Conservation (phyloP, 2,113 vertebrate genomes). For the Dicrurus megarhynchus region DNA sequence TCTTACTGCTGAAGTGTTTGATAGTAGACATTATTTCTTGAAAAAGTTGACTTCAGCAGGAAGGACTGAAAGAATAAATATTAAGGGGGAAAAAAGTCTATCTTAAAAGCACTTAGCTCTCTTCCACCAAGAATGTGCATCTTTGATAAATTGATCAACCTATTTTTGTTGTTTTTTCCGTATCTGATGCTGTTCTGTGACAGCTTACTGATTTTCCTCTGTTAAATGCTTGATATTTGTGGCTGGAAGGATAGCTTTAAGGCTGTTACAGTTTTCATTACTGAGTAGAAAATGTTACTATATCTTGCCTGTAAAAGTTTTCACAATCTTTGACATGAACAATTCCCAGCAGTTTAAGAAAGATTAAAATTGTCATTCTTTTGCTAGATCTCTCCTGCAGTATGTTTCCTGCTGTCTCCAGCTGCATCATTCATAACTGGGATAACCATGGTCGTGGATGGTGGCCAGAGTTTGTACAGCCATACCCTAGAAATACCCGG, state of each 20-base stretch:
- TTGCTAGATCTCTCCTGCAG: conserved; percentile 82
- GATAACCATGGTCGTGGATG: conserved; percentile 83
- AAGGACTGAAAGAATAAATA: not conserved
- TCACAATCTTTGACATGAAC: not conserved
- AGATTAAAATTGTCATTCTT: not conserved
- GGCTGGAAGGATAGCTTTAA: not conserved
- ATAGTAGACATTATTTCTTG: not conserved
- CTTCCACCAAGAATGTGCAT: not conserved
- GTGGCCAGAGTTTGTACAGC: conserved; percentile 81
- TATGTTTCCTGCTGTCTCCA: conserved; percentile 92
- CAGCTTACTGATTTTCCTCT: not conserved
- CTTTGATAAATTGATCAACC: not conserved
- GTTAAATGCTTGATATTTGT: not conserved
- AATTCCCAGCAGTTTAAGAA: not conserved
- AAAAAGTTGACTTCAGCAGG: not conserved
- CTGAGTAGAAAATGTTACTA: not conserved
- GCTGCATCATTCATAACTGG: conserved; percentile 89
- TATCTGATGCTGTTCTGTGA: not conserved
- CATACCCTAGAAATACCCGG: conserved; percentile 74
- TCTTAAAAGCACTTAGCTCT: not conserved
- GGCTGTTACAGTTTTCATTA: not conserved
- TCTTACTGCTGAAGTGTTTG: not conserved
- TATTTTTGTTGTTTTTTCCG: not conserved
- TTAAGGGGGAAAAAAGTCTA: not conserved
- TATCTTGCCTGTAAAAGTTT: not conserved